Evolutionary conservation across 2,113 vertebrate genomes (phyloP).

Genomic region (Chloebia gouldiae): DNA sequence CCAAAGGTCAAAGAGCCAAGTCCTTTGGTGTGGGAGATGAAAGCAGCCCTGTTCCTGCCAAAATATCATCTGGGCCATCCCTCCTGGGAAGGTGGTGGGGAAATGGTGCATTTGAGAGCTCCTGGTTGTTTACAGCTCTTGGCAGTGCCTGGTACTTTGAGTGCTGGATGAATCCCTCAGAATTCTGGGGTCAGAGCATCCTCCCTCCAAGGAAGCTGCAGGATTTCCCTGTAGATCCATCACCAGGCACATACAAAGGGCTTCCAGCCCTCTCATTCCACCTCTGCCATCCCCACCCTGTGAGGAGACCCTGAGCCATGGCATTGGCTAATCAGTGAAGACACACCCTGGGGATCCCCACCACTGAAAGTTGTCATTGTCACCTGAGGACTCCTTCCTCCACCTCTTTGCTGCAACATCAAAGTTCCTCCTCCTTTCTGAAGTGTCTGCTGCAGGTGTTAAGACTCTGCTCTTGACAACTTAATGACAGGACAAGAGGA

Average conservation of each 20-base stretch:
- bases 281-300: rapidly evolving
- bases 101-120: not conserved
- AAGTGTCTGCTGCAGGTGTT: not conserved
- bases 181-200: not conserved
- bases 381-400: not conserved
- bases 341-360: not conserved
- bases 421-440: not conserved
- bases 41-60: not conserved
- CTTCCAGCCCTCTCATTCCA: not conserved
- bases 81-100: not conserved
- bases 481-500: no score
- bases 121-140: not conserved
- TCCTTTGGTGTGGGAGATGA: not conserved
- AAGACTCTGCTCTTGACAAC: not conserved
- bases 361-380: not conserved
- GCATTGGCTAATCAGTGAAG: rapidly evolving
- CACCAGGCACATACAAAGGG: not conserved
- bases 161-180: not conserved
- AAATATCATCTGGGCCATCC: not conserved
- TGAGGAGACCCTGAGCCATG: not conserved
- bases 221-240: not conserved
- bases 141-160: not conserved
- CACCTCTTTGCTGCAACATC: not conserved
- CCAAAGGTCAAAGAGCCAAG: not conserved
- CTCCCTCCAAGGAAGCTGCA: not conserved